Percentiles rank a stretch among this genome's conserved stretches.
phyloP scores from a whole-genome alignment of 2,888 invertebrate species.

The Nebria brevicollis region DNA sequence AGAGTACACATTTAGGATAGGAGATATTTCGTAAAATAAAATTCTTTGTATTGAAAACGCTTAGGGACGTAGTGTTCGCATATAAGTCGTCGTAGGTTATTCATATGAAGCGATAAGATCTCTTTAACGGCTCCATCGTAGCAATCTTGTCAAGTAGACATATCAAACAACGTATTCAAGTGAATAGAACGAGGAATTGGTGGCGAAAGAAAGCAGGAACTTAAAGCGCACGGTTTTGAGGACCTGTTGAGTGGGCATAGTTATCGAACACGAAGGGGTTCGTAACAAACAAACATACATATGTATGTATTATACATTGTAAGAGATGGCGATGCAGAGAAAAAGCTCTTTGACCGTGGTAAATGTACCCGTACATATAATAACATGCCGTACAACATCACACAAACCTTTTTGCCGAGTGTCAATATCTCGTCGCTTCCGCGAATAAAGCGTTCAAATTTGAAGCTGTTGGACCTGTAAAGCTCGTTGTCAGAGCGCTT shows the following conservation, averaged over 20 bases:
- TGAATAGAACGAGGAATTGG: not conserved
- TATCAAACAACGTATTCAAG: not conserved
- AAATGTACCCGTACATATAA: not conserved
- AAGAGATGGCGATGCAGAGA: not conserved
- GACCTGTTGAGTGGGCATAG: not conserved
- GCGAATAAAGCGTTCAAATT: slow-evolving; percentile 84
- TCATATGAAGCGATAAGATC: too few species aligned
- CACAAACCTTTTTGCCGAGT: slow-evolving; percentile 76
- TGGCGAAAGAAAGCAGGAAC: not conserved
- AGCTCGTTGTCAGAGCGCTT: slow-evolving; percentile 84
- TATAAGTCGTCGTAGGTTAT: too few species aligned
- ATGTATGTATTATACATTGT: not conserved
- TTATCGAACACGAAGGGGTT: not conserved
- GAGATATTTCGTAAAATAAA: too few species aligned
- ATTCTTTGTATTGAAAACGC: too few species aligned
- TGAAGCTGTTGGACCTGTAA: slow-evolving; percentile 88
- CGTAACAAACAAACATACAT: not conserved
- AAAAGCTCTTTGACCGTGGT: not conserved
- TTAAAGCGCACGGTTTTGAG: not conserved
- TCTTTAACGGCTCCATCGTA: too few species aligned
- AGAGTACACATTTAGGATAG: too few species aligned
- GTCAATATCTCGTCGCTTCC: slow-evolving; percentile 68
- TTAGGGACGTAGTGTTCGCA: too few species aligned
- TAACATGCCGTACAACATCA: not conserved
- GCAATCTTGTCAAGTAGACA: too few species aligned